Evolutionary conservation across 2,113 vertebrate genomes (phyloP).

Genomic region (Chelonoidis abingdonii): DNA sequence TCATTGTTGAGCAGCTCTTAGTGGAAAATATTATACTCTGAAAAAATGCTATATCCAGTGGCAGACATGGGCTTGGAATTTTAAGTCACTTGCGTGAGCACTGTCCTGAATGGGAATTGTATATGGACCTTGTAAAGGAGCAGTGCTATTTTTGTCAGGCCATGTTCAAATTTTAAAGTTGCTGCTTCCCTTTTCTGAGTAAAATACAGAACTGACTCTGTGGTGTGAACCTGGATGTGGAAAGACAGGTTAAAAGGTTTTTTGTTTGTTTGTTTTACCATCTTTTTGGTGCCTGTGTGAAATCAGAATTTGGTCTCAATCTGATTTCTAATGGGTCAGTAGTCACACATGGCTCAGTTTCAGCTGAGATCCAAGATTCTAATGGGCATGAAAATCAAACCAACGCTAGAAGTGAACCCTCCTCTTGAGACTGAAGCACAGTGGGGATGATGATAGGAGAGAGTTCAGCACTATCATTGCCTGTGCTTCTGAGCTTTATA

Average conservation of each 20-base stretch:
- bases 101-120: not conserved
- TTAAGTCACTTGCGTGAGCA: not conserved
- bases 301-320: not conserved
- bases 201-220: rapidly evolving
- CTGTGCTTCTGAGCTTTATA: not conserved
- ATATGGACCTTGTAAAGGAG: not conserved
- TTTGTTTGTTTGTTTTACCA: not conserved
- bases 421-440: rapidly evolving
- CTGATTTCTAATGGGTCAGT: not conserved
- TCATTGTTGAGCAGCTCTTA: rapidly evolving
- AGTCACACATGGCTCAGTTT: not conserved
- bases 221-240: not conserved
- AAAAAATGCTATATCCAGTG: not conserved
- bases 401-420: rapidly evolving
- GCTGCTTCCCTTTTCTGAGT: not conserved
- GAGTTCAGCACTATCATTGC: rapidly evolving
- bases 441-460: not conserved
- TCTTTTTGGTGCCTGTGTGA: not conserved
- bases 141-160: not conserved
- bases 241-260: not conserved
- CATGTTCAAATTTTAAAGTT: not conserved
- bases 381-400: not conserved
- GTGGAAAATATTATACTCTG: not conserved
- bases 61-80: not conserved
- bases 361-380: not conserved